Conservation (phyloP, 2,113 vertebrate species). For the Heptranchias perlo region DNA sequence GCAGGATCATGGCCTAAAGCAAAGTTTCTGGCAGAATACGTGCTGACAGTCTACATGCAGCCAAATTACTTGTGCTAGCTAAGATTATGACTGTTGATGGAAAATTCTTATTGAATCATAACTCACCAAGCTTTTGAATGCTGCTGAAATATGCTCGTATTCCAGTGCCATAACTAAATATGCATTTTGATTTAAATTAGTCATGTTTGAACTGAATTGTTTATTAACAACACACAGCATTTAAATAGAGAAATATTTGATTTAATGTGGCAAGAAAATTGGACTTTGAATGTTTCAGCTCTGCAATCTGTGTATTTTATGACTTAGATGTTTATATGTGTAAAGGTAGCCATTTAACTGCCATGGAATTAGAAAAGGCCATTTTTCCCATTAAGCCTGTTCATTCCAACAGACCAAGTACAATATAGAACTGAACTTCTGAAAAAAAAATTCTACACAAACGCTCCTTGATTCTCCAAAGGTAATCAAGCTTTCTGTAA, state of each 20-base stretch:
- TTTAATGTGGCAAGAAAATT: constrained; percentile 25
- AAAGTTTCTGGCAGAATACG: background rate
- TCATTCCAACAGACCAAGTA: background rate
- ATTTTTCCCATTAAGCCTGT: background rate
- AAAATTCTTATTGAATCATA: constrained; percentile 23
- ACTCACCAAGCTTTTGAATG: background rate
- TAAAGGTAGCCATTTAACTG: background rate
- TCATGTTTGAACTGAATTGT: background rate
- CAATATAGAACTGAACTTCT: background rate
- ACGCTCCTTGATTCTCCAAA: background rate
- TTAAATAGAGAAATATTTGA: background rate
- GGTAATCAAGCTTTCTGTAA: background rate
- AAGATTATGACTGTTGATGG: background rate
- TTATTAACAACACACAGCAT: background rate
- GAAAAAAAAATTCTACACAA: background rate
- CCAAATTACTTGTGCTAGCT: background rate
- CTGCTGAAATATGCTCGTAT: background rate
- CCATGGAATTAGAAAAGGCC: background rate
- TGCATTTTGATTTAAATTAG: background rate
- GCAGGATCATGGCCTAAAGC: background rate
- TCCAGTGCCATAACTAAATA: background rate
- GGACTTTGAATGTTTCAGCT: constrained; percentile 25
- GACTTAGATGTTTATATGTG: background rate
- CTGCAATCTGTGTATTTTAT: background rate
- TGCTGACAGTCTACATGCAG: background rate